Conservation (phyloP, 2,113 vertebrate species). For the Pomatorhinus ruficollis region DNA sequence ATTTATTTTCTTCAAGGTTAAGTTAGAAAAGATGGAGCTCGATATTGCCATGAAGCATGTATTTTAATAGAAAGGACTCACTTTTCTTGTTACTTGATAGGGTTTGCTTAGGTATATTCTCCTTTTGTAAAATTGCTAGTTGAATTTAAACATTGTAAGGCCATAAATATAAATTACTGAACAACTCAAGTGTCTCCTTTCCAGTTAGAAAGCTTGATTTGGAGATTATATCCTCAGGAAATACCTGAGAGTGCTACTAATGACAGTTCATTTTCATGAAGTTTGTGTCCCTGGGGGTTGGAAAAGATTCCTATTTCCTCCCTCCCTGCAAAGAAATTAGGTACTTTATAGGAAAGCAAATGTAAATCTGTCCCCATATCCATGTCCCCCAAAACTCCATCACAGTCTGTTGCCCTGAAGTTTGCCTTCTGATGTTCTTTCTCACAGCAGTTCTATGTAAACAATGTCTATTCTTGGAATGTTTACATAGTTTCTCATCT, state of each 20-base stretch:
- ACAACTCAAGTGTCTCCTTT: background rate
- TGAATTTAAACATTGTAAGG: background rate
- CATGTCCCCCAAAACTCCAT: background rate
- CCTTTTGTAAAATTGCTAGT: background rate
- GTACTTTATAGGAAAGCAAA: background rate
- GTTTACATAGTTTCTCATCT: no score
- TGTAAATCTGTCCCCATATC: background rate
- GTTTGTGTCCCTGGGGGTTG: background rate
- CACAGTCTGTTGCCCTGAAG: no score
- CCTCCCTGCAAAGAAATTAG: background rate
- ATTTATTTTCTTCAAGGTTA: conserved; percentile 13
- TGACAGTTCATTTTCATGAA: background rate
- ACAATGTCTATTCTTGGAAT: no score
- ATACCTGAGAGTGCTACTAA: background rate
- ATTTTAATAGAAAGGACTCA: background rate
- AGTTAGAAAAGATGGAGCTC: background rate
- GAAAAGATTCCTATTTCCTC: background rate
- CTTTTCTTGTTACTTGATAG: background rate
- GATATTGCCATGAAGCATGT: background rate
- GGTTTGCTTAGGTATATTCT: background rate
- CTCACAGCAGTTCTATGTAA: no score
- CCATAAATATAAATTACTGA: conserved; percentile 12
- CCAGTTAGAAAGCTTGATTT: background rate
- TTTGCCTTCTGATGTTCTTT: no score
- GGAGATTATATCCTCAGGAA: background rate